Evolutionary conservation across 2,888 invertebrate genomes (phyloP).

Genomic region (Crocallis elinguaria): DNA sequence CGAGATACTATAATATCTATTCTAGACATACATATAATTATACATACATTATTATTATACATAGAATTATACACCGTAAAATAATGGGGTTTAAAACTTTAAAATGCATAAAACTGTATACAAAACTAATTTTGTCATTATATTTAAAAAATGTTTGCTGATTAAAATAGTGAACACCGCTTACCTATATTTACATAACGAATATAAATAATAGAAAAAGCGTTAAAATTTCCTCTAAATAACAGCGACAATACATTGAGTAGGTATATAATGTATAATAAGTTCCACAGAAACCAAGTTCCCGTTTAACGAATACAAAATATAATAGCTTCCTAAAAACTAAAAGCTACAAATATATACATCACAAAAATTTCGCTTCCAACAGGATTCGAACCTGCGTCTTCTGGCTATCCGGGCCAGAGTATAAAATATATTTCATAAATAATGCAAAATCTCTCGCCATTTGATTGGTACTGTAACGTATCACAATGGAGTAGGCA

Average conservation of each 20-base stretch:
- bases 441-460: too few species aligned
- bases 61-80: constrained; percentile 29
- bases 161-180: constrained; percentile 65
- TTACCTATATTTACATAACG: constrained; percentile 56
- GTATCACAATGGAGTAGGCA: too few species aligned
- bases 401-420: too few species aligned
- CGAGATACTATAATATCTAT: constrained; percentile 28
- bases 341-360: not conserved
- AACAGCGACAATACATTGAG: not conserved
- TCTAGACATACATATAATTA: too few species aligned
- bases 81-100: constrained; percentile 50
- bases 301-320: not conserved
- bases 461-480: too few species aligned
- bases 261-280: not conserved
- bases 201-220: constrained; percentile 5
- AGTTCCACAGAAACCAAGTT: not conserved
- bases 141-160: constrained; percentile 34
- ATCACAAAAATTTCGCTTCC: too few species aligned
- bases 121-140: constrained; percentile 59
- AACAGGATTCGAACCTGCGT: too few species aligned
- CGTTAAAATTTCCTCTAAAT: not conserved
- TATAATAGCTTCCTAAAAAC: not conserved
- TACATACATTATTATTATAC: too few species aligned
- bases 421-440: too few species aligned
- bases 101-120: constrained; percentile 60